A percentile compares a stretch with the other conserved stretches of the same genome.
Conservation (phyloP, 2,113 vertebrate genomes). For the Electrona antarctica region DNA sequence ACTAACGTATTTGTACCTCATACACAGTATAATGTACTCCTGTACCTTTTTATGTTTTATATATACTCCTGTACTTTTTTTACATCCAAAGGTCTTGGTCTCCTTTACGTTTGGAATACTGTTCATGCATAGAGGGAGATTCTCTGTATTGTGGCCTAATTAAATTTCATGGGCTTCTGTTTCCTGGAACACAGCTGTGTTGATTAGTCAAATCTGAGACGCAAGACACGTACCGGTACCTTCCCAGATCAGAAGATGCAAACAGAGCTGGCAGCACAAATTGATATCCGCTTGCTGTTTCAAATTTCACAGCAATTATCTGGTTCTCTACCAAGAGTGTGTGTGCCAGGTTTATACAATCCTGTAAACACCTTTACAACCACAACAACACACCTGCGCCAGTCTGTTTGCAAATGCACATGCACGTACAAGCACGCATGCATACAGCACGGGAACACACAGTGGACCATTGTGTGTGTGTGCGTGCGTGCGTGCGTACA, state of each 20-base stretch:
- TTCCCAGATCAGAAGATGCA: background rate
- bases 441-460: background rate
- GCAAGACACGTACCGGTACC: background rate
- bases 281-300: slow-evolving; percentile 12
- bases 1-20: too few relatives aligned
- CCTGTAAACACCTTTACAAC: background rate
- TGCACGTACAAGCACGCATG: background rate
- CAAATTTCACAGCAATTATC: slow-evolving; percentile 36
- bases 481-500: too few relatives aligned
- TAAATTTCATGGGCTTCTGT: slow-evolving; percentile 12
- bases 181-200: slow-evolving; percentile 7
- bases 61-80: too few relatives aligned
- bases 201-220: slow-evolving; percentile 1
- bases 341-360: slow-evolving; percentile 31
- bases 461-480: background rate
- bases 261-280: slow-evolving; percentile 33
- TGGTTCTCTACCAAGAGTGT: slow-evolving; percentile 19
- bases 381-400: too few relatives aligned
- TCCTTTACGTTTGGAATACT: slow-evolving; percentile 4
- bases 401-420: too few relatives aligned
- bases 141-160: slow-evolving; percentile 17
- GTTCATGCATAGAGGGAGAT: slow-evolving; percentile 24
- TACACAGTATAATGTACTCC: too few relatives aligned
- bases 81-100: too few relatives aligned
- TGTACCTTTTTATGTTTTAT: too few relatives aligned